A percentile compares a stretch with the other conserved stretches of the same genome.
These are phyloP conservation scores for Ptilodon capucinus DNA, from an alignment of 2,888 invertebrate genomes.

Conservation along the genomic window DNA sequence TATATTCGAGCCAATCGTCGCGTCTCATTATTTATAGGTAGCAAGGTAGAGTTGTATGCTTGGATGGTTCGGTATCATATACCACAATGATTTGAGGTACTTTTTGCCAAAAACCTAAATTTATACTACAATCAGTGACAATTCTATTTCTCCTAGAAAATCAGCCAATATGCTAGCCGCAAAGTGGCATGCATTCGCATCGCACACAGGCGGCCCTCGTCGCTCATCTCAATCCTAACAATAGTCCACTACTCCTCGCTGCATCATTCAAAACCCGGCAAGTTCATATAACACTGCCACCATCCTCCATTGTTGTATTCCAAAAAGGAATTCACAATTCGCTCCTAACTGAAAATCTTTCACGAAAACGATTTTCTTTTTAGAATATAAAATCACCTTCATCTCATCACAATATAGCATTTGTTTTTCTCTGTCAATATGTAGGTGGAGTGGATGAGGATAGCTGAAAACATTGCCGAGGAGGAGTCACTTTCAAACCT, in stretches of 20 bases:
- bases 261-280: constrained; percentile 28
- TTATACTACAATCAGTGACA: not conserved
- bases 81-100: too few species aligned
- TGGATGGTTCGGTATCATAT: too few species aligned
- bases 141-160: not conserved
- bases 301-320: constrained; percentile 25
- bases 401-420: constrained; percentile 11
- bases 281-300: constrained; percentile 30
- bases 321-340: constrained; percentile 17
- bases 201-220: too few species aligned
- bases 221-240: constrained; percentile 22
- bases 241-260: constrained; percentile 21
- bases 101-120: too few species aligned
- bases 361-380: constrained; percentile 10
- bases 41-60: too few species aligned
- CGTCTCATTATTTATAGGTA: too few species aligned
- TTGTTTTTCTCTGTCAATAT: constrained; percentile 44
- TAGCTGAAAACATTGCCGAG: constrained; percentile 68
- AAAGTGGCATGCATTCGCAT: constrained; percentile 7
- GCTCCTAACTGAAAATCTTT: constrained; percentile 25
- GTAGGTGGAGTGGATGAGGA: constrained; percentile 50
- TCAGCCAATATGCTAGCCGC: not conserved
- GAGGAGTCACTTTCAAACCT: constrained; percentile 79
- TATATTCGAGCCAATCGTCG: too few species aligned
- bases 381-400: constrained; percentile 21